Base-by-base conservation (phyloP, 2,888 invertebrate genomes). In the Macrosoma leucophasiata region DNA sequence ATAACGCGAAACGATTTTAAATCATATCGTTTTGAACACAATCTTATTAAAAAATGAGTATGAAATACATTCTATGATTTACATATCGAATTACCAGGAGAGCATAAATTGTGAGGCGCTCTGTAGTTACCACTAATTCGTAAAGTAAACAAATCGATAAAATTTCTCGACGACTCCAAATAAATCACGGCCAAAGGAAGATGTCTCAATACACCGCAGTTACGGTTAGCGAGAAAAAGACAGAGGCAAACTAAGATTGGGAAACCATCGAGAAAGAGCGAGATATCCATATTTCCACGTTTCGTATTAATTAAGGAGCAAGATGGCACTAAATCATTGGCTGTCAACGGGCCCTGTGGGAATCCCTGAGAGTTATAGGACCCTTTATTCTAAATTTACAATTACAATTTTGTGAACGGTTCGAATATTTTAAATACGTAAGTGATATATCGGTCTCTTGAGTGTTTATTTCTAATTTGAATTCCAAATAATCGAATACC, bases 361-460 rank as follows among this genome's bases (percentile, higher is more conserved):
- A 79, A 79, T 72, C 67, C 72, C 57, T 58, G 71, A 82, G 82
- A 84, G 72, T 81, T 84, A 84, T 84, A 69, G 66, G 69, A 61
- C 62, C 69, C 76, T 78, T 77, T 81, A 81, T 84, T 81, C 79
- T 82, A 82, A 79, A 79, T 82, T 82, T 81, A 76, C 79, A 81
- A 78, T 81, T 82, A 81, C 74, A 74, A 73, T 77, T 76, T 71
- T 64, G 78, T 75, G 66, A 74, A 75, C 63, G 69, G 62, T 69
- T 66, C 58, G 71, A 74, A 79, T 81, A 66, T 70, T 75, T 78
- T 68, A 66, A 68, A 73, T 55, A 56, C 52, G 48, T 48, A 57
- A 50, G 47, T 49, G 45, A 45, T 52, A 59, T 70, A 77, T 72
- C 62, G 65, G 59, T 72, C 78, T 62, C 76, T 40, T 24, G 76